These are phyloP conservation scores for Silurus asotus DNA, from an alignment of 2,113 vertebrate species.

Conservation along the genomic window DNA sequence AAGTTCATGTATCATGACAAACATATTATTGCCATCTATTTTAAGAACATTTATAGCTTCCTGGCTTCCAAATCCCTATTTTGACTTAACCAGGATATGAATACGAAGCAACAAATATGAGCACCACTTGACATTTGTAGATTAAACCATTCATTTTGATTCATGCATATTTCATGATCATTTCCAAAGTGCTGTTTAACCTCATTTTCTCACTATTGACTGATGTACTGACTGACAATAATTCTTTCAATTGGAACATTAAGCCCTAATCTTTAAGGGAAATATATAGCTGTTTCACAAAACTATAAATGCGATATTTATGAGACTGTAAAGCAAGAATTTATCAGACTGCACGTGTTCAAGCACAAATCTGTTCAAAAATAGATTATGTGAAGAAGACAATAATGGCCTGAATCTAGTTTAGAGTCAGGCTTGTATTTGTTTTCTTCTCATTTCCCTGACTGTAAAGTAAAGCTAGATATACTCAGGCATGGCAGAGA, in stretches of 20 bases:
- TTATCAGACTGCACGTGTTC: slow-evolving; percentile 58
- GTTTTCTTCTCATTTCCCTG: slow-evolving; percentile 48
- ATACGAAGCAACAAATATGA: slow-evolving; percentile 55
- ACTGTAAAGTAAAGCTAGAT: slow-evolving; percentile 39
- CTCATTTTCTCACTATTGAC: slow-evolving; percentile 55
- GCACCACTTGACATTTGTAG: slow-evolving; percentile 59
- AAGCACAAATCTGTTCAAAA: slow-evolving; percentile 52
- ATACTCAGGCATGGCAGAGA: slow-evolving; percentile 12
- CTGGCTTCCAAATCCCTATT: slow-evolving; percentile 52
- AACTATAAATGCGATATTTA: slow-evolving; percentile 60
- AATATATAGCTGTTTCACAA: slow-evolving; percentile 40
- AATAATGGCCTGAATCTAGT: slow-evolving; percentile 51
- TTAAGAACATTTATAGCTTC: slow-evolving; percentile 59
- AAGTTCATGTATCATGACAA: slow-evolving; percentile 28
- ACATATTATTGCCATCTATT: slow-evolving; percentile 27
- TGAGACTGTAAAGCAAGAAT: slow-evolving; percentile 54
- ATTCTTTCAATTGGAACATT: slow-evolving; percentile 32
- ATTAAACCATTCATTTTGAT: slow-evolving; percentile 67
- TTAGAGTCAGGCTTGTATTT: slow-evolving; percentile 53
- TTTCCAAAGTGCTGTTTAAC: slow-evolving; percentile 65
- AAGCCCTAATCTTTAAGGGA: slow-evolving; percentile 51
- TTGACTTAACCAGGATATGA: slow-evolving; percentile 57
- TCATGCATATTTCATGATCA: slow-evolving; percentile 70
- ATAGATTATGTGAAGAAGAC: slow-evolving; percentile 48
- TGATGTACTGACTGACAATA: slow-evolving; percentile 51